Conservation (phyloP, 30 jellyfish, hydroid and myxozoan genomes). For the Cassiopea andromeda region DNA sequence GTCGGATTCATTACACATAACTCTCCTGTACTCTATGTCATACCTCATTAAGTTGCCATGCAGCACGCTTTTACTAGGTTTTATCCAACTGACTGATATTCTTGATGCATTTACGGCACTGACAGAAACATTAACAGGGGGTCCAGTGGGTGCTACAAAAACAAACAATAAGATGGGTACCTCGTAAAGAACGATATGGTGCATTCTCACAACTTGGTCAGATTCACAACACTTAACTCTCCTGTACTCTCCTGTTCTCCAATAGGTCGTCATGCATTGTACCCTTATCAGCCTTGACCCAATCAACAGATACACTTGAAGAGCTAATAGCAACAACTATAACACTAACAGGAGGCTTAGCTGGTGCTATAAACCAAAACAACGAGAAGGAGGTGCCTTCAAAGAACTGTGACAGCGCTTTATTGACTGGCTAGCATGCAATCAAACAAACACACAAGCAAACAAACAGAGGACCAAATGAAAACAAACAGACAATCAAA, state of each 20-base stretch:
- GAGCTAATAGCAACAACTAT: not conserved
- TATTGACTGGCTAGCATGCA: no score
- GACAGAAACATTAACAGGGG: not conserved
- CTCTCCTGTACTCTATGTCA: conserved; percentile 7
- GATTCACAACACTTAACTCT: conserved; percentile 4
- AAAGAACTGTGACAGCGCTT: not conserved
- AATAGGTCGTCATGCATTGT: not conserved
- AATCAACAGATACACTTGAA: conserved; percentile 3
- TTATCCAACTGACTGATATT: not conserved
- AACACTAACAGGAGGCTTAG: conserved; percentile 6
- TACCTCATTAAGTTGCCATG: conserved; percentile 20
- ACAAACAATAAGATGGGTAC: no score
- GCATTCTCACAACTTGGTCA: conserved; percentile 5
- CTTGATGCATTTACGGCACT: not conserved
- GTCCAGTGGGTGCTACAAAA: not conserved
- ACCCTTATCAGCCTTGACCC: not conserved
- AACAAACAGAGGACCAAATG: no score
- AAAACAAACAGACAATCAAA: no score
- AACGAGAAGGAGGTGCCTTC: not conserved
- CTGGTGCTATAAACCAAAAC: conserved; percentile 5
- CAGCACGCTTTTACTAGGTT: not conserved
- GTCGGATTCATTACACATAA: not conserved
- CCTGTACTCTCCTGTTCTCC: not conserved
- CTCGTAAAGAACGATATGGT: no score
- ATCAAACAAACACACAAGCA: no score